Conservation (phyloP, 2,113 vertebrate genomes). For the Orthonyx spaldingii region DNA sequence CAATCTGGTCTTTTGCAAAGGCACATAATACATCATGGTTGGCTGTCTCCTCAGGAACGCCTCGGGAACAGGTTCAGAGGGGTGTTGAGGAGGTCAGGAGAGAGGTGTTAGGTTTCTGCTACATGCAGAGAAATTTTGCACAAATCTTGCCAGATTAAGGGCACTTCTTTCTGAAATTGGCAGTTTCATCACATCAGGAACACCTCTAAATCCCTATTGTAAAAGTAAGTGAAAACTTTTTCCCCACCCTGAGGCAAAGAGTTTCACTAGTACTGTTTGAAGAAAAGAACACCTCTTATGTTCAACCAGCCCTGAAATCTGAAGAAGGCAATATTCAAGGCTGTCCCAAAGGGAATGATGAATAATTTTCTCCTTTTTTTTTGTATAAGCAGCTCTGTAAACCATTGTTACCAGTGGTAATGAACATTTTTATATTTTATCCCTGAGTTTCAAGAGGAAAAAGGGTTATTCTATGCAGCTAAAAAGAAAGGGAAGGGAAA, state of each 20-base stretch:
- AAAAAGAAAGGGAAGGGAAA: not conserved
- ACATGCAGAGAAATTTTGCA: not conserved
- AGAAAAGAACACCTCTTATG: not conserved
- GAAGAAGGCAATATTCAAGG: not conserved
- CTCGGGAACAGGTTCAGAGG: not conserved
- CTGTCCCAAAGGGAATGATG: not conserved
- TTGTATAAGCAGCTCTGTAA: not conserved
- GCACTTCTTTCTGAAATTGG: not conserved
- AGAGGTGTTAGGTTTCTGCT: not conserved
- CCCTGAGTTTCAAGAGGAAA: not conserved
- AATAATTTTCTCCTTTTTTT: not conserved
- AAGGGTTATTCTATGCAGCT: not conserved
- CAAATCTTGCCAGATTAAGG: not conserved
- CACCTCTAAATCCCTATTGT: not conserved
- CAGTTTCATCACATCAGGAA: not conserved
- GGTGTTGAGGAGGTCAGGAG: not conserved
- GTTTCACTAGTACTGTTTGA: not conserved
- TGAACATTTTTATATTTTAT: not conserved
- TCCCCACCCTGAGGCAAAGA: not conserved
- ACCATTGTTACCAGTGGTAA: not conserved
- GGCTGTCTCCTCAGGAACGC: not conserved
- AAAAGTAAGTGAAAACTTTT: not conserved
- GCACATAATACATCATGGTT: not conserved
- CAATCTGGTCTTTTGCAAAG: not conserved
- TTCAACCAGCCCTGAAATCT: not conserved